Base-by-base conservation (phyloP, 1,140 invertebrate genomes). In the Meloidogyne chitwoodi region DNA sequence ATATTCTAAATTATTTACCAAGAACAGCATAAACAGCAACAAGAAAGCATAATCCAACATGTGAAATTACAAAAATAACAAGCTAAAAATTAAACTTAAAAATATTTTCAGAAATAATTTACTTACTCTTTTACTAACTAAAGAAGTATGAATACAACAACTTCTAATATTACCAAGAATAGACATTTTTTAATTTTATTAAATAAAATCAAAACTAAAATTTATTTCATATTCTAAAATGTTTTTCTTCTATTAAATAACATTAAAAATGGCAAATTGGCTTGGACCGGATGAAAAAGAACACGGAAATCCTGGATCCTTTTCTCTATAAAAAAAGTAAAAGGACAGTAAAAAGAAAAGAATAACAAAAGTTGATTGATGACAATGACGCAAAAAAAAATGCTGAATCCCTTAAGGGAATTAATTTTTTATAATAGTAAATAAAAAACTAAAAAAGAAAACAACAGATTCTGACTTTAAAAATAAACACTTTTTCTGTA, bases 1-100 rank as follows among this genome's bases (percentile, higher is more conserved):
- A 56, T 8, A 56, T 8, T n/a, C 6, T n/a, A 5, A 56, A n/a
- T 38, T 38, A 38, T 38, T 38, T 3, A 56, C 48, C 96, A 12
- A 97, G 91, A 65, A 98, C 92, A 1, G 95, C 93, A 87, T 98
- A 98, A 63, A 93, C 92, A 0, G 98, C 93, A 19, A 98, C 94
- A 5, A 98, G 89, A 0, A 93, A 93, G 62, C 94, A 95, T 6
- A 98, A 93, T 66, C 96, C 96, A 65, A 98, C 93, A 82, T 91
- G 91, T 4, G 91, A 91, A 66, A 75, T 38, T 27, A 66, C 24
- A 48, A 75, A 75, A 22, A n/a, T 44, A 62, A 75, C 31, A 16
- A 75, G 64, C 63, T 74, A 41, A 62, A 68, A 74, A 74, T 70
- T 22, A 72, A 26, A 22, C 70, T 64, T 38, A 8, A 38, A 48